Percentiles rank a stretch among this genome's conserved stretches.
Conservation (phyloP, 2,888 invertebrate genomes). For the Agrotis clavis region DNA sequence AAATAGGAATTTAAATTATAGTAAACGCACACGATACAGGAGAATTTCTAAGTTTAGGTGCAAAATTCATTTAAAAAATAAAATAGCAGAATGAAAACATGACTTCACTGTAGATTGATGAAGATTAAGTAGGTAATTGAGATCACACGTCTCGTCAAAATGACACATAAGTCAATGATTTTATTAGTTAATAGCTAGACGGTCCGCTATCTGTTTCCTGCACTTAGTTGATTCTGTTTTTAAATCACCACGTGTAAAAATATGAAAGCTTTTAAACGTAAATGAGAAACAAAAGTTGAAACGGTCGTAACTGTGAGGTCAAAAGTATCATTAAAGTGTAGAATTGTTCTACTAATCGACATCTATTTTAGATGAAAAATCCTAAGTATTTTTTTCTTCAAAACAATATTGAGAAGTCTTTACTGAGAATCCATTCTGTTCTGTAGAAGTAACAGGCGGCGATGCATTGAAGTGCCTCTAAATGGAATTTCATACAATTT, state of each 20-base stretch:
- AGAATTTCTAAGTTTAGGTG: too few relatives aligned
- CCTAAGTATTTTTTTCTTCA: conserved; percentile 33
- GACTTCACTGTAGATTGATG: conserved; percentile 32
- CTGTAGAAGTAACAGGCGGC: conserved; percentile 36
- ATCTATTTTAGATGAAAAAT: conserved; percentile 42
- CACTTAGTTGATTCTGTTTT: conserved; percentile 41
- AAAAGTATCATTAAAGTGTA: conserved; percentile 58
- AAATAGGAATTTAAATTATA: too few relatives aligned
- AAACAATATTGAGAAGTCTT: conserved; percentile 54
- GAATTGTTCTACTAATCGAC: conserved; percentile 54
- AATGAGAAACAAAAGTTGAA: conserved; percentile 35
- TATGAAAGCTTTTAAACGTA: conserved; percentile 52
- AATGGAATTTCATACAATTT: conserved; percentile 28
- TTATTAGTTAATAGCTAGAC: conserved; percentile 31
- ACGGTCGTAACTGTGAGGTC: conserved; percentile 36
- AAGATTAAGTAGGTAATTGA: conserved; percentile 41
- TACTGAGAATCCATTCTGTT: conserved; percentile 48
- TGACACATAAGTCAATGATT: conserved; percentile 49
- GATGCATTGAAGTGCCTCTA: conserved; percentile 44
- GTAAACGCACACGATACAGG: too few relatives aligned
- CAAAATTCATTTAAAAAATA: too few relatives aligned
- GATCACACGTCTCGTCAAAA: conserved; percentile 43
- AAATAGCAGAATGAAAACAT: too few relatives aligned
- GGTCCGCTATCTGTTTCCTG: conserved; percentile 32
- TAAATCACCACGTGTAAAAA: conserved; percentile 50